A percentile compares a stretch with the other conserved stretches of the same genome.
These are phyloP conservation scores for Drosophila baimaii DNA, from an alignment of 1,140 invertebrate species.

Conservation along the genomic window DNA sequence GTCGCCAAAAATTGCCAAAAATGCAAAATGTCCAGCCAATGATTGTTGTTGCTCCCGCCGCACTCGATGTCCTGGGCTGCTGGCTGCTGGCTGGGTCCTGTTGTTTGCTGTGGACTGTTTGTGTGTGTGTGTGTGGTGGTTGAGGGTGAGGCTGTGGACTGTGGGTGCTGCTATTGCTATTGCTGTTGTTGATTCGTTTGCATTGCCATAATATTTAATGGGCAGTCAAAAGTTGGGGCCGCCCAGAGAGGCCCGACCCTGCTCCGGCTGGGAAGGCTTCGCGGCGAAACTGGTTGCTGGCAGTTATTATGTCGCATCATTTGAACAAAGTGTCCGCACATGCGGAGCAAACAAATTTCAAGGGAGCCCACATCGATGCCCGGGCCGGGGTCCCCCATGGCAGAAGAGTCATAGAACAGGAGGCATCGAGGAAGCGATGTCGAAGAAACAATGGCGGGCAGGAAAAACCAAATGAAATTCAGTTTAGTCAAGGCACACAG, in stretches of 20 bases:
- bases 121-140: not conserved
- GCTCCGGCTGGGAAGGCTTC: not conserved
- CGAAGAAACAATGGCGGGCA: constrained; percentile 53
- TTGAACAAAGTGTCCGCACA: constrained; percentile 66
- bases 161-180: not conserved
- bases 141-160: no score
- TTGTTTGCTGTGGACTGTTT: constrained; percentile 12
- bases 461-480: constrained; percentile 72
- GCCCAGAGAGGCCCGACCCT: no score
- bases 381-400: not conserved
- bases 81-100: not conserved
- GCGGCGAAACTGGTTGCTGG: constrained; percentile 10
- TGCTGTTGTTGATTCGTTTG: constrained; percentile 53
- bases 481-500: constrained; percentile 53
- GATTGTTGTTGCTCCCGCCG: constrained; percentile 15
- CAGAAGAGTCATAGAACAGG: constrained; percentile 15
- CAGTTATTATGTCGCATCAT: constrained; percentile 74
- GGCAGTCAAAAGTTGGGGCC: constrained; percentile 54
- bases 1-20: constrained; percentile 53
- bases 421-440: constrained; percentile 29
- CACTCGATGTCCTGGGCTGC: constrained; percentile 3
- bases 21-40: constrained; percentile 50
- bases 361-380: no score
- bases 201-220: constrained; percentile 75
- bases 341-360: constrained; percentile 64